Percentiles rank a stretch among this genome's conserved stretches.
Conservation (phyloP, 2,888 invertebrate genomes). For the Nemotelus nigrinus region DNA sequence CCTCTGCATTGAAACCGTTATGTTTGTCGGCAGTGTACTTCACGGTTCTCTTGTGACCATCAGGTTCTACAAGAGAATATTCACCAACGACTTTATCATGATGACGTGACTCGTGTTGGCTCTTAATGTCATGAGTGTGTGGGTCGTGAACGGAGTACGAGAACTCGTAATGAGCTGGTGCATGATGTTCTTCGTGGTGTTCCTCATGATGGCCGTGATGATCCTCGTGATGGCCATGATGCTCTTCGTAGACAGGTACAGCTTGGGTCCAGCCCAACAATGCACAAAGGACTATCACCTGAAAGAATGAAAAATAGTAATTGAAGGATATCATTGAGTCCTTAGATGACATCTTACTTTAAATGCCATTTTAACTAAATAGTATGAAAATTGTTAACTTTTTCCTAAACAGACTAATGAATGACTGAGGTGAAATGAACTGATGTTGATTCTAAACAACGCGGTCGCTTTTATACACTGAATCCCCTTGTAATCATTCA, state of each 20-base stretch:
- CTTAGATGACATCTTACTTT: background rate
- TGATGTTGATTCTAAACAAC: background rate
- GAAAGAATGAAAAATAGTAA: background rate
- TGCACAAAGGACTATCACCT: constrained; percentile 2
- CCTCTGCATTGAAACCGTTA: constrained; percentile 63
- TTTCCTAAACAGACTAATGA: background rate
- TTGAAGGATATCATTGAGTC: background rate
- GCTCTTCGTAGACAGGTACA: background rate
- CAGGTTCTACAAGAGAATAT: constrained; percentile 63
- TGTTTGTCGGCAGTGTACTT: constrained; percentile 63
- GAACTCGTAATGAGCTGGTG: constrained; percentile 62
- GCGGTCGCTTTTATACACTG: background rate
- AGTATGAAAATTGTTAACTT: background rate
- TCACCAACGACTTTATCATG: constrained; percentile 64
- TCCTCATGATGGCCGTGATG: constrained; percentile 20
- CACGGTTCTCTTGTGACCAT: constrained; percentile 63
- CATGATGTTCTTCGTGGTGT: constrained; percentile 50
- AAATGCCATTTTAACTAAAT: constrained; percentile 15
- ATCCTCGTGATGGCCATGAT: constrained; percentile 1
- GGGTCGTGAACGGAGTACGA: constrained; percentile 63
- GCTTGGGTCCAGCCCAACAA: background rate
- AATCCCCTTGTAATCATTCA: background rate
- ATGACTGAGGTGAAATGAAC: background rate
- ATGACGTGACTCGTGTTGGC: constrained; percentile 63
- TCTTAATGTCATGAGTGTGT: constrained; percentile 64